Evolutionary conservation across 2,888 invertebrate genomes (phyloP).

Genomic region (Lithophane socia): DNA sequence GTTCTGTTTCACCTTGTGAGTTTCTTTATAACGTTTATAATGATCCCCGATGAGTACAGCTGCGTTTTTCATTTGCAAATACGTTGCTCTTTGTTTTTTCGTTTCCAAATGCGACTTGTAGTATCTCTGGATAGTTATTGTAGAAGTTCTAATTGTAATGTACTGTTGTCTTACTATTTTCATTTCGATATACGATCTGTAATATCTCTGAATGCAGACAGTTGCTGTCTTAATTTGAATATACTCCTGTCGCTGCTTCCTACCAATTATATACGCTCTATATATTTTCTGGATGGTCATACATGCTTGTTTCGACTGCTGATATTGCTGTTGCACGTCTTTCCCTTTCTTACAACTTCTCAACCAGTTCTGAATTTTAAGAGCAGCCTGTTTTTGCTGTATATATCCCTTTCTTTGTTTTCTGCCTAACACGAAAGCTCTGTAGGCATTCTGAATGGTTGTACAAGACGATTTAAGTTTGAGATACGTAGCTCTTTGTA

Average conservation of each 20-base stretch:
- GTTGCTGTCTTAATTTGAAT: slow-evolving; percentile 78
- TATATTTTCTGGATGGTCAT: slow-evolving; percentile 85
- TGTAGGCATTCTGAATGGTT: slow-evolving; percentile 82
- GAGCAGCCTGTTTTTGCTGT: slow-evolving; percentile 75
- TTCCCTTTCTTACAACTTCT: slow-evolving; percentile 75
- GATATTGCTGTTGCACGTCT: slow-evolving; percentile 73
- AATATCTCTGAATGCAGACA: slow-evolving; percentile 80
- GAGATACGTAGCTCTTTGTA: slow-evolving; percentile 73
- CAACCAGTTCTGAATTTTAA: slow-evolving; percentile 87
- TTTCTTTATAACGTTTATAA: slow-evolving; percentile 74
- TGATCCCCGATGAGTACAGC: slow-evolving; percentile 68
- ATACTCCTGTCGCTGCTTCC: slow-evolving; percentile 78
- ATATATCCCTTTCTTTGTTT: slow-evolving; percentile 74
- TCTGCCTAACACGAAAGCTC: slow-evolving; percentile 77
- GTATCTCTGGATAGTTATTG: slow-evolving; percentile 74
- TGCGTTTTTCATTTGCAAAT: slow-evolving; percentile 71
- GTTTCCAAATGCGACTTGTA: slow-evolving; percentile 76
- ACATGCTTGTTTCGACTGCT: slow-evolving; percentile 78
- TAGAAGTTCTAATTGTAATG: slow-evolving; percentile 72
- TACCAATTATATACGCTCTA: slow-evolving; percentile 77
- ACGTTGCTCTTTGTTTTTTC: slow-evolving; percentile 71
- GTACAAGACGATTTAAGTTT: slow-evolving; percentile 75
- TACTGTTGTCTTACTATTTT: slow-evolving; percentile 75
- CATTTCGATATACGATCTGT: slow-evolving; percentile 77
- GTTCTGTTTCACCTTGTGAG: slow-evolving; percentile 71